Evolutionary conservation across 1,140 invertebrate genomes (phyloP).

Genomic region (Antheraea pernyi): DNA sequence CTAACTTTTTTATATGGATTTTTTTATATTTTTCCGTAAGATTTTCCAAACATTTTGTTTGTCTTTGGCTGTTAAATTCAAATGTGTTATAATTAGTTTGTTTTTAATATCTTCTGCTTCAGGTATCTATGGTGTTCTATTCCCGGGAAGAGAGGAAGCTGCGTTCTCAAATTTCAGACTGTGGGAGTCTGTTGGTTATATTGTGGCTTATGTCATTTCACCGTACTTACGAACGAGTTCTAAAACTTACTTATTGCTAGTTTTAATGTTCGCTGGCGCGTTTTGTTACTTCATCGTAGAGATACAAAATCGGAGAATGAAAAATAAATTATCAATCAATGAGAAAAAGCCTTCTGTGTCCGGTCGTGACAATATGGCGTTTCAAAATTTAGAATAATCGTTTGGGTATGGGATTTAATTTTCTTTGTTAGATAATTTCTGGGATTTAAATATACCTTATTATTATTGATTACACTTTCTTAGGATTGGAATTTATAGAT

Average conservation of each 20-base stretch:
- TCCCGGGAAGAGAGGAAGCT: constrained; percentile 91
- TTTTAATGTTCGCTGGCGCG: constrained; percentile 86
- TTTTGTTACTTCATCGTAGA: constrained; percentile 81
- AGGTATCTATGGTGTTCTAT: constrained; percentile 93
- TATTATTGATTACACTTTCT: too few relatives aligned
- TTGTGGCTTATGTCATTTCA: constrained; percentile 90
- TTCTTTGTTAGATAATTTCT: not conserved
- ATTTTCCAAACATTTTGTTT: too few relatives aligned
- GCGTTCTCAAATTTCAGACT: constrained; percentile 96
- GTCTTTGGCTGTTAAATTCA: not conserved
- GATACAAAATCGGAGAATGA: constrained; percentile 48
- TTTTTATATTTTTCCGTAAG: too few relatives aligned
- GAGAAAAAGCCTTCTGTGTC: constrained; percentile 33
- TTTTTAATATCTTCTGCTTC: constrained; percentile 42
- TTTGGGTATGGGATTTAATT: not conserved
- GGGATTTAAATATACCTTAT: not conserved
- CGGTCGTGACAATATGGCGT: constrained; percentile 61
- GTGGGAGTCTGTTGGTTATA: constrained; percentile 94
- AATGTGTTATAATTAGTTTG: not conserved
- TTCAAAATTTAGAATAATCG: constrained; percentile 30
- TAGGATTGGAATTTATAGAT: too few relatives aligned
- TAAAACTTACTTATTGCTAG: constrained; percentile 89
- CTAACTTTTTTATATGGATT: too few relatives aligned
- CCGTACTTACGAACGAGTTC: constrained; percentile 87
- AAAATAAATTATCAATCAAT: constrained; percentile 35